Evolutionary conservation across 2,797 vertebrate genomes (phyloP).

Genomic region (Rhyacichthys aspro): DNA sequence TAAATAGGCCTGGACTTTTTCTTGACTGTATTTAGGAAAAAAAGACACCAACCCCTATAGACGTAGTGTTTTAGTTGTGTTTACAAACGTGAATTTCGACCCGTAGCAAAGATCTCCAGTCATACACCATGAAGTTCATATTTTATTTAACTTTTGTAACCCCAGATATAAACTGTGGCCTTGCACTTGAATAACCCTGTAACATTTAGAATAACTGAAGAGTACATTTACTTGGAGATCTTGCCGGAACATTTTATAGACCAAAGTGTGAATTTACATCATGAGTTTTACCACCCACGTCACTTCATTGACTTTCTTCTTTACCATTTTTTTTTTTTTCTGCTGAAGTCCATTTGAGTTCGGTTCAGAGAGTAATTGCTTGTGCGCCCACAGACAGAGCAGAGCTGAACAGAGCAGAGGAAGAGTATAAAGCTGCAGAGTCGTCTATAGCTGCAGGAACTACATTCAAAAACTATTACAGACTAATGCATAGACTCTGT

Average conservation of each 20-base stretch:
- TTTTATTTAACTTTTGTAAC: background rate
- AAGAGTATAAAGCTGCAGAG: constrained; percentile 25
- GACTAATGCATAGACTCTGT: constrained; percentile 23
- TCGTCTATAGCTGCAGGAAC: constrained; percentile 11
- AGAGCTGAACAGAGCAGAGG: constrained; percentile 29
- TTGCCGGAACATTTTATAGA: constrained; percentile 4
- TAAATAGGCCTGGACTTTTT: too few species aligned
- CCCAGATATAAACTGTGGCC: background rate
- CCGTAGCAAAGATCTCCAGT: background rate
- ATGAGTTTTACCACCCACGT: constrained; percentile 8
- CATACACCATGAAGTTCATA: background rate
- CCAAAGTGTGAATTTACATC: constrained; percentile 2
- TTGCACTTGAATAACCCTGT: background rate
- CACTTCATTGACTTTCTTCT: constrained; percentile 15
- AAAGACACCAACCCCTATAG: too few species aligned
- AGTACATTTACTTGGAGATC: background rate
- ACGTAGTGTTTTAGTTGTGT: too few species aligned
- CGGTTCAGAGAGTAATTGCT: constrained; percentile 57
- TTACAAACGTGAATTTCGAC: too few species aligned
- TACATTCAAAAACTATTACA: constrained; percentile 30
- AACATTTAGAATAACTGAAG: background rate
- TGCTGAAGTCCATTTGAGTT: constrained; percentile 22
- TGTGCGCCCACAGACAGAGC: constrained; percentile 20
- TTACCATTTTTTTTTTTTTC: constrained; percentile 1
- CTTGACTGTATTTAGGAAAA: too few species aligned